A percentile compares a stretch with the other conserved stretches of the same genome.
phyloP scores from a whole-genome alignment of 1,140 invertebrate species.

The Drosophila insularis region DNA sequence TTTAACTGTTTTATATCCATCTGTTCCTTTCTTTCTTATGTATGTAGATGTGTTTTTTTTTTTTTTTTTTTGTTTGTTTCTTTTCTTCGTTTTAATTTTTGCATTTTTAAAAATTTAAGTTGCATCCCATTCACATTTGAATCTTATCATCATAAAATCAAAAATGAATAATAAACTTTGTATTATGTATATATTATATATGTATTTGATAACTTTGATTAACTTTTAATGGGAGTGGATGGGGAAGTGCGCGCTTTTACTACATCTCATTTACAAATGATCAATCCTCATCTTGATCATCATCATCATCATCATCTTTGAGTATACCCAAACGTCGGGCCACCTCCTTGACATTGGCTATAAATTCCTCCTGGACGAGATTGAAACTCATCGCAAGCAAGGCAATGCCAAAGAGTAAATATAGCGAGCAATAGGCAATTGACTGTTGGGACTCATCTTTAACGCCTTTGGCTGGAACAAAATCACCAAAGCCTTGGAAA shows the following conservation, averaged over 20 bases:
- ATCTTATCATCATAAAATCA: neutral
- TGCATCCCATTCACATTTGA: neutral
- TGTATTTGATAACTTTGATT: neutral
- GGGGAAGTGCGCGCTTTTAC: no score
- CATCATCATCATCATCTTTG: constrained; percentile 85
- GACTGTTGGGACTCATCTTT: constrained; percentile 88
- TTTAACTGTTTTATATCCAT: constrained; percentile 8
- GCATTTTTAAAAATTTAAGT: neutral
- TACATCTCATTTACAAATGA: no score
- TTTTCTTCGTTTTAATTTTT: neutral
- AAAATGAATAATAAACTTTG: neutral
- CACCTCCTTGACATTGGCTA: constrained; percentile 92
- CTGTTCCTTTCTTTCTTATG: constrained; percentile 1
- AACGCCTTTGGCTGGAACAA: constrained; percentile 93
- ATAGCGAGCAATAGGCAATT: constrained; percentile 95
- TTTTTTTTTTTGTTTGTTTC: neutral
- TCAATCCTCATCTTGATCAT: constrained; percentile 78
- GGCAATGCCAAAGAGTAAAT: constrained; percentile 97
- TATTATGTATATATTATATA: neutral
- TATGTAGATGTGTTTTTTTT: neutral
- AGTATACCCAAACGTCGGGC: constrained; percentile 93
- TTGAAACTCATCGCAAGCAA: constrained; percentile 99
- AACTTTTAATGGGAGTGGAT: neutral
- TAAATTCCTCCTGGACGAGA: constrained; percentile 96
- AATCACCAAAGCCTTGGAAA: constrained; percentile 91